A percentile compares a stretch with the other conserved stretches of the same genome.
Conservation (phyloP, 2,797 vertebrate genomes). For the Hylomyscus alleni region DNA sequence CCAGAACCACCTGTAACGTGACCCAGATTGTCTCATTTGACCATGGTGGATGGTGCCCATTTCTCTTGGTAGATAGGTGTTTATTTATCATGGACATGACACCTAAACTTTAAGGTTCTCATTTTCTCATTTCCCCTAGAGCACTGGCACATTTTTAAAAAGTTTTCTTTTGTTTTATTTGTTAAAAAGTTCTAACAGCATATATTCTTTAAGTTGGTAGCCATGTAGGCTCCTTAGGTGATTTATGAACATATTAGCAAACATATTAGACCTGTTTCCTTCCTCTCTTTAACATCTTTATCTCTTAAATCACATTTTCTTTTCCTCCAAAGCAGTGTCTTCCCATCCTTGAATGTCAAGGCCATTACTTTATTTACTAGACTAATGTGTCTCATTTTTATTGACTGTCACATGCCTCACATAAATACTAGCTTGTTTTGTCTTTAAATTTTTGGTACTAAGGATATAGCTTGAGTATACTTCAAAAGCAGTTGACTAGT, state of each 20-base stretch:
- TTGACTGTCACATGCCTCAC: neutral
- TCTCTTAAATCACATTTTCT: neutral
- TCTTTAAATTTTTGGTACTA: neutral
- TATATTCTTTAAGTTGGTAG: neutral
- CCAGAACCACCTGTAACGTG: neutral
- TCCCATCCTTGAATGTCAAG: neutral
- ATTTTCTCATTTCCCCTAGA: neutral
- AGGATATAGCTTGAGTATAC: neutral
- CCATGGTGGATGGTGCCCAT: neutral
- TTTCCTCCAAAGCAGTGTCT: neutral
- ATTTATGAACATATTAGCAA: neutral
- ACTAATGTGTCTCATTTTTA: neutral
- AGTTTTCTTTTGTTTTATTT: neutral
- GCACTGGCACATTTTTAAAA: neutral
- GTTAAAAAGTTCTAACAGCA: conserved; percentile 19
- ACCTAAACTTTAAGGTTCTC: neutral
- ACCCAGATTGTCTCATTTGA: neutral
- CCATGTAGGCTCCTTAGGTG: neutral
- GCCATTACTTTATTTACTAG: neutral
- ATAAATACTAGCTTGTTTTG: neutral
- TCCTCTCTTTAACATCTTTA: neutral
- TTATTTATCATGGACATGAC: neutral
- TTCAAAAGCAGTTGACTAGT: neutral
- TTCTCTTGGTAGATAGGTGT: neutral
- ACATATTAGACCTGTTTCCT: neutral